Percentiles rank a stretch among this genome's conserved stretches.
Conservation (phyloP, 2,113 vertebrate species). For the Apodemus sylvaticus region DNA sequence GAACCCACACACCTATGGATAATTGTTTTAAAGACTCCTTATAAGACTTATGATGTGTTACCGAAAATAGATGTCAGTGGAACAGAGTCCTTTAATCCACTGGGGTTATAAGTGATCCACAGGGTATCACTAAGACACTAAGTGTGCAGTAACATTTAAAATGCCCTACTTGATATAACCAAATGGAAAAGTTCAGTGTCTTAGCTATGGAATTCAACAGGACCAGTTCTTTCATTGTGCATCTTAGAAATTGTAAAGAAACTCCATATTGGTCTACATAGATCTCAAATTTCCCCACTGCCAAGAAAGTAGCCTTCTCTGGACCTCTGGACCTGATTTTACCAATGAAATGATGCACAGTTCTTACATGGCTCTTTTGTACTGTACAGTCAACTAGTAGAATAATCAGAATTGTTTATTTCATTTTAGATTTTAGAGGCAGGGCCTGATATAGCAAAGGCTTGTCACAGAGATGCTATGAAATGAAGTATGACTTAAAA, state of each 20-base stretch:
- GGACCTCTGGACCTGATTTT: neutral
- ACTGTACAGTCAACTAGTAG: slow-evolving; percentile 14
- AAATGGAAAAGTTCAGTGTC: neutral
- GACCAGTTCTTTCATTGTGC: slow-evolving; percentile 88
- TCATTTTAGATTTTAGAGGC: too few relatives aligned
- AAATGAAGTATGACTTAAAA: neutral
- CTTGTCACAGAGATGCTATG: neutral
- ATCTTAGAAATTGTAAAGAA: slow-evolving; percentile 74
- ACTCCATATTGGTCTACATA: neutral
- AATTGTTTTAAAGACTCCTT: neutral
- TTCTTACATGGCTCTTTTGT: neutral
- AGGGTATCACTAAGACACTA: neutral
- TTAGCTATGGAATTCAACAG: slow-evolving; percentile 37
- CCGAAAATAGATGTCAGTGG: neutral
- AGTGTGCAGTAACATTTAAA: neutral
- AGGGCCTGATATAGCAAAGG: neutral
- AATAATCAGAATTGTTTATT: neutral
- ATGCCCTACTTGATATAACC: neutral
- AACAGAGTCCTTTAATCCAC: neutral
- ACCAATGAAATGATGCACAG: neutral
- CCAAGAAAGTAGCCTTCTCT: neutral
- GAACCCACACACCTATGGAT: too few relatives aligned
- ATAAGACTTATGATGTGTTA: neutral
- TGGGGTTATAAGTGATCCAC: neutral
- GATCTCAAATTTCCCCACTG: neutral